Conservation (phyloP, 2,888 invertebrate species). For the Netelia virgata region DNA sequence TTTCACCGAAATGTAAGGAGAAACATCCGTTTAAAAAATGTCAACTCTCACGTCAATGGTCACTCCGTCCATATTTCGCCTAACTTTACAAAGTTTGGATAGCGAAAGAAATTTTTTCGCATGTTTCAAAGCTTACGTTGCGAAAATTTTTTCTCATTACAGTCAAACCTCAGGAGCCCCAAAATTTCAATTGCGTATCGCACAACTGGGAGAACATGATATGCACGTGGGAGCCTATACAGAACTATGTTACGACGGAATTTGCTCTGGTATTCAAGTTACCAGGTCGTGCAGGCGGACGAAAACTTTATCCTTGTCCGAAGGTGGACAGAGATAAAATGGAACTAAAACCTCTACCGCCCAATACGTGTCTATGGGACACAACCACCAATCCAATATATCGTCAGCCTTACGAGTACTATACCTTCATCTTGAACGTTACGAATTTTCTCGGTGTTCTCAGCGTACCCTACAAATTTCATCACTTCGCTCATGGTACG, state of each 20-base stretch:
- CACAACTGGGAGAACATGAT: conserved; percentile 90
- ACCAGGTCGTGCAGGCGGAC: conserved; percentile 85
- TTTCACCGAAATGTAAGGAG: too few relatives aligned
- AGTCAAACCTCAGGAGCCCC: conserved; percentile 88
- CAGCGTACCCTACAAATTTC: conserved; percentile 86
- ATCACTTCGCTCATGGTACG: conserved; percentile 87
- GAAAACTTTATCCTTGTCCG: conserved; percentile 78
- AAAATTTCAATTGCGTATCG: conserved; percentile 91
- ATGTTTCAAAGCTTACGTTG: too few relatives aligned
- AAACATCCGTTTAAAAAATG: too few relatives aligned
- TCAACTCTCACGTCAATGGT: too few relatives aligned
- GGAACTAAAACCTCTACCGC: conserved; percentile 69
- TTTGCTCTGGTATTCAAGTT: conserved; percentile 86
- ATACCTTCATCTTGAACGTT: conserved; percentile 87
- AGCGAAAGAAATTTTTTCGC: too few relatives aligned
- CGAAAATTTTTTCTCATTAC: conserved; percentile 69
- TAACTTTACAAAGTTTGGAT: too few relatives aligned
- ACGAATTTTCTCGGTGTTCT: conserved; percentile 88
- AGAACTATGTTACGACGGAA: conserved; percentile 86
- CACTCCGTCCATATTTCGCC: too few relatives aligned
- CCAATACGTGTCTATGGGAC: conserved; percentile 86
- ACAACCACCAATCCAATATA: conserved; percentile 86
- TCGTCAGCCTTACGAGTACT: conserved; percentile 85
- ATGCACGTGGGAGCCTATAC: conserved; percentile 90
- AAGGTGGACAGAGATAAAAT: too few relatives aligned